Evolutionary conservation across 2,113 vertebrate genomes (phyloP).

Genomic region (Tamias sibiricus): DNA sequence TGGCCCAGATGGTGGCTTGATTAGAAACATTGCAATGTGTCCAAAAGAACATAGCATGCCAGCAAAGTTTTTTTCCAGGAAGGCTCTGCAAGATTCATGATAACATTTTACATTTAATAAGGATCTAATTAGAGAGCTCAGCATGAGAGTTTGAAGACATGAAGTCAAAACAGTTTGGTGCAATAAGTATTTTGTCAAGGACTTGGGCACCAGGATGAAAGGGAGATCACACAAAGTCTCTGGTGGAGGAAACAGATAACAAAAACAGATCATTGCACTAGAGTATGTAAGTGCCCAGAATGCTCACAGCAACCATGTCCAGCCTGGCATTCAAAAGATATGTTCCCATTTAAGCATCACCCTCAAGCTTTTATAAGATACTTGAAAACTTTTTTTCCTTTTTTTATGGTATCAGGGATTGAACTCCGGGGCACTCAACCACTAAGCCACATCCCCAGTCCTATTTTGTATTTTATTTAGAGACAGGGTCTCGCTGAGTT

Average conservation of each 20-base stretch:
- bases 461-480: too few relatives aligned
- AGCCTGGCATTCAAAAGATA: background rate
- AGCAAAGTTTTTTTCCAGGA: background rate
- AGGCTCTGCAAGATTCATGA: constrained; percentile 31
- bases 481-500: too few relatives aligned
- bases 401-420: too few relatives aligned
- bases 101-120: constrained; percentile 70
- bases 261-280: background rate
- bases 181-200: constrained; percentile 19
- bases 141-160: constrained; percentile 15
- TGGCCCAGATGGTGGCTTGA: constrained; percentile 57
- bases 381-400: too few relatives aligned
- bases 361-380: background rate
- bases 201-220: constrained; percentile 4
- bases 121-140: constrained; percentile 66
- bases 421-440: too few relatives aligned
- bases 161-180: constrained; percentile 28
- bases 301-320: background rate
- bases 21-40: background rate
- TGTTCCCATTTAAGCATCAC: background rate
- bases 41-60: background rate
- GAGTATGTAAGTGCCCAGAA: background rate
- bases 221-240: background rate
- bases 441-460: too few relatives aligned
- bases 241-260: background rate